Percentiles rank a stretch among this genome's conserved stretches.
phyloP scores from a whole-genome alignment of 2,797 vertebrate genomes.

The Ispidina picta region DNA sequence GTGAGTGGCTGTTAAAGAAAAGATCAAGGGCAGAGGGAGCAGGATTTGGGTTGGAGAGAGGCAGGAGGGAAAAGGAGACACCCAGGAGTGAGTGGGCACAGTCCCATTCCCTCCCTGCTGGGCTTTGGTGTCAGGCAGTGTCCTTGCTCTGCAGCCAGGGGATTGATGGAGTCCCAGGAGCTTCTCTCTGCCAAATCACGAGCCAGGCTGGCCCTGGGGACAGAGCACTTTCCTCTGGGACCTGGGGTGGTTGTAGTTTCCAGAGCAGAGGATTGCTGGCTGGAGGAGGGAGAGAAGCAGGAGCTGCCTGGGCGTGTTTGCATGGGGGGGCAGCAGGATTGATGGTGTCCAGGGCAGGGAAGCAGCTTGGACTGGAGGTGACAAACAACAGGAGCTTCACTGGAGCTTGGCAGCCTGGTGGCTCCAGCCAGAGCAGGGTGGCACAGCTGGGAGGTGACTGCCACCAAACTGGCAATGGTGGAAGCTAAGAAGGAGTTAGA shows the following conservation, averaged over 20 bases:
- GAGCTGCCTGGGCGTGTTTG: background rate
- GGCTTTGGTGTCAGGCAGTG: background rate
- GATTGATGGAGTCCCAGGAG: background rate
- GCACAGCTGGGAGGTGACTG: background rate
- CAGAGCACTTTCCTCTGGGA: background rate
- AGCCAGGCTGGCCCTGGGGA: background rate
- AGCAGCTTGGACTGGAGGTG: background rate
- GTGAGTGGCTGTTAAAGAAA: background rate
- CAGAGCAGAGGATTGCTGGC: background rate
- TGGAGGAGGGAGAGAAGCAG: background rate
- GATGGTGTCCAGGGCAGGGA: background rate
- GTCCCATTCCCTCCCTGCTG: background rate
- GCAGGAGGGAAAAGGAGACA: background rate
- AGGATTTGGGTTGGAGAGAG: background rate
- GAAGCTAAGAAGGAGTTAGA: background rate
- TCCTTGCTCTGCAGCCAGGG: background rate
- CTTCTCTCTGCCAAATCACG: background rate
- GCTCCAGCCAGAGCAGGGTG: fast-evolving
- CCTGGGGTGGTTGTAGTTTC: background rate
- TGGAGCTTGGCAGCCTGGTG: background rate
- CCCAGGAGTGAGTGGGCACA: background rate
- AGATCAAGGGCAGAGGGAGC: background rate
- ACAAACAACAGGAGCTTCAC: background rate
- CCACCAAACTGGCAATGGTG: fast-evolving
- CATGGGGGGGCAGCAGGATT: background rate